Percentiles rank a stretch among this genome's conserved stretches.
Conservation (phyloP, 1,140 invertebrate species). For the Portunus trituberculatus region DNA sequence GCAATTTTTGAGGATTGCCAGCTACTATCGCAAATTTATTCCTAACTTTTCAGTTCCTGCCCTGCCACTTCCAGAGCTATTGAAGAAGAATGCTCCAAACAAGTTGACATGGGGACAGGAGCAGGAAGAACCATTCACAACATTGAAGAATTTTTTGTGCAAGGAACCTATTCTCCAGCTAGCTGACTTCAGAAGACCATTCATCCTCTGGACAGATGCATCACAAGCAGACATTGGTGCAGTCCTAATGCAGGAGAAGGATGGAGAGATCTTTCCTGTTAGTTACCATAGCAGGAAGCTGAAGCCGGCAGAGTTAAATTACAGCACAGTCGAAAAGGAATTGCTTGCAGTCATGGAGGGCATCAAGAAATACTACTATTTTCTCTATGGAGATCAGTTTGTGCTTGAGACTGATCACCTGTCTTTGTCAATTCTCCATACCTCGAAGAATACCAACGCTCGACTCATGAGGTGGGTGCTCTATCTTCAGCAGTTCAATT, state of each 20-base stretch:
- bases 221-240: no score
- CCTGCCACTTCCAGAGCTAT: neutral
- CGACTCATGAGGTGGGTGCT: no score
- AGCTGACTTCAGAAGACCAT: neutral
- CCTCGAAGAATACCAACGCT: no score
- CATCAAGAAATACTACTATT: conserved; percentile 5
- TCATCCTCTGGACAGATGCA: no score
- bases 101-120: neutral
- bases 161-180: neutral
- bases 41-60: neutral
- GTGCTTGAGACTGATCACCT: neutral
- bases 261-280: no score
- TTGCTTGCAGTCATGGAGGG: neutral
- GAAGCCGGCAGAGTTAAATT: neutral
- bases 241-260: no score
- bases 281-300: neutral
- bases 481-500: no score
- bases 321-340: conserved; percentile 15
- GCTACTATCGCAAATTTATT: conserved; percentile 22
- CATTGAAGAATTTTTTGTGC: neutral
- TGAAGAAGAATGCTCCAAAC: neutral
- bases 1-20: neutral
- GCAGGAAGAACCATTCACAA: neutral
- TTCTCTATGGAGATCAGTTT: no score
- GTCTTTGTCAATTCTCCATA: neutral